A percentile compares a stretch with the other conserved stretches of the same genome.
phyloP scores from a whole-genome alignment of 2,113 vertebrate species.

The Indicator indicator region DNA sequence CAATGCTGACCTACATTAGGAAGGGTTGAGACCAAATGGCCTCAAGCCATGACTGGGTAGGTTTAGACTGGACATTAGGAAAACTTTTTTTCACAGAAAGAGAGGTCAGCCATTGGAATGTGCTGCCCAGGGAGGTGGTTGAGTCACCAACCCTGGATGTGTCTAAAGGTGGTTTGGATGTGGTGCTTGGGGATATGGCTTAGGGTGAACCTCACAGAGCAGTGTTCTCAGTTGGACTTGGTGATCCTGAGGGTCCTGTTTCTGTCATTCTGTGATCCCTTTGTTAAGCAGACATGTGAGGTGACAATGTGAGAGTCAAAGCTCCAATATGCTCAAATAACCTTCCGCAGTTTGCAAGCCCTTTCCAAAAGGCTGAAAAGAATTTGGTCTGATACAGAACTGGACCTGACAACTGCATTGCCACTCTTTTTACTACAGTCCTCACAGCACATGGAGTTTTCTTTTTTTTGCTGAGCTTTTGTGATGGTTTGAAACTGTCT shows the following conservation, averaged over 20 bases:
- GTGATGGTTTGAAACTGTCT: too few species aligned
- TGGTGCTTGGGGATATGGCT: too few species aligned
- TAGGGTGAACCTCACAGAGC: too few species aligned
- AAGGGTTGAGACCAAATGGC: not conserved
- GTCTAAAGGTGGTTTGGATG: too few species aligned
- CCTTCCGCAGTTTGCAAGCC: not conserved
- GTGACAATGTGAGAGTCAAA: not conserved
- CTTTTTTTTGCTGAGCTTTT: not conserved
- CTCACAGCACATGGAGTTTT: not conserved
- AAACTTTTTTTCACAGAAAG: too few species aligned
- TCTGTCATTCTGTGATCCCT: not conserved
- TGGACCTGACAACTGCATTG: not conserved
- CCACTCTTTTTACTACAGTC: not conserved
- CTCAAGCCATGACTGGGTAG: too few species aligned
- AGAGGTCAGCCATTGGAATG: too few species aligned
- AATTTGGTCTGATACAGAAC: not conserved
- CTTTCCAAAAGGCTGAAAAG: conserved; percentile 7
- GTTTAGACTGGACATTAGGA: too few species aligned
- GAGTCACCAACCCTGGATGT: too few species aligned
- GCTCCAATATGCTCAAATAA: not conserved
- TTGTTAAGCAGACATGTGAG: not conserved
- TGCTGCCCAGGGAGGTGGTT: too few species aligned
- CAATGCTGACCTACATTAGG: not conserved
- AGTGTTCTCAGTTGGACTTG: too few species aligned
- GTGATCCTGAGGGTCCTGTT: too few species aligned